A percentile compares a stretch with the other conserved stretches of the same genome.
These are phyloP conservation scores for Podotricha telesiphe DNA, from an alignment of 2,888 invertebrate genomes.

Conservation along the genomic window DNA sequence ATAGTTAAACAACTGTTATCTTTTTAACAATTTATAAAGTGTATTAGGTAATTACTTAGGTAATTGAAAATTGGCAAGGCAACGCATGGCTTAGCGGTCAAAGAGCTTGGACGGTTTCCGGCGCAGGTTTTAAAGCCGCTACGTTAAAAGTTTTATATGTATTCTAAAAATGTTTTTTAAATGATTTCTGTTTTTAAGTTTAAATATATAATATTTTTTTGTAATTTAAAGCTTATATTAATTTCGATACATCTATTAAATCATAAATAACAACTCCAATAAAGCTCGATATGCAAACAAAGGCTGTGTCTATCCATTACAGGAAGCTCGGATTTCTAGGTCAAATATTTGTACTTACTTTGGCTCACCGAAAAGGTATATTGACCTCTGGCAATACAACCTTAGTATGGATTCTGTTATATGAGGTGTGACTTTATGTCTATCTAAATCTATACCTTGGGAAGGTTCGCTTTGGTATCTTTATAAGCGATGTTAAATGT, in stretches of 20 bases:
- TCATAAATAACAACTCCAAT: neutral
- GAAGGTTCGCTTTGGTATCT: conserved; percentile 1
- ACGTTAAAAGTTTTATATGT: too few relatives aligned
- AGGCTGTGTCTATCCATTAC: conserved; percentile 6
- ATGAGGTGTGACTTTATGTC: conserved; percentile 6
- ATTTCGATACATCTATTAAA: neutral
- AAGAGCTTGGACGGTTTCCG: too few relatives aligned
- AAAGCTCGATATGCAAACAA: conserved; percentile 15
- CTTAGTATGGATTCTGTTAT: neutral
- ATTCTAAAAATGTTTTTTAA: too few relatives aligned
- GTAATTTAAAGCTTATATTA: too few relatives aligned
- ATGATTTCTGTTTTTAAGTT: too few relatives aligned
- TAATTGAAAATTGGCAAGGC: too few relatives aligned
- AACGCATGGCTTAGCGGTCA: too few relatives aligned
- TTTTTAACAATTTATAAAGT: too few relatives aligned
- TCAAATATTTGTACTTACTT: conserved; percentile 27
- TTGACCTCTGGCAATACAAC: neutral
- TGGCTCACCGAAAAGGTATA: neutral
- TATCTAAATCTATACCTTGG: neutral
- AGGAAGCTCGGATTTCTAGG: conserved; percentile 21
- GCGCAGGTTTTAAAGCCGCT: too few relatives aligned
- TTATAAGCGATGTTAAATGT: neutral
- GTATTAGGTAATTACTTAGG: too few relatives aligned
- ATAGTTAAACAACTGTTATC: too few relatives aligned
- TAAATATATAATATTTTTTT: neutral